Base-by-base conservation (phyloP, 2,888 invertebrate species). In the Iselma pallidipennis region DNA sequence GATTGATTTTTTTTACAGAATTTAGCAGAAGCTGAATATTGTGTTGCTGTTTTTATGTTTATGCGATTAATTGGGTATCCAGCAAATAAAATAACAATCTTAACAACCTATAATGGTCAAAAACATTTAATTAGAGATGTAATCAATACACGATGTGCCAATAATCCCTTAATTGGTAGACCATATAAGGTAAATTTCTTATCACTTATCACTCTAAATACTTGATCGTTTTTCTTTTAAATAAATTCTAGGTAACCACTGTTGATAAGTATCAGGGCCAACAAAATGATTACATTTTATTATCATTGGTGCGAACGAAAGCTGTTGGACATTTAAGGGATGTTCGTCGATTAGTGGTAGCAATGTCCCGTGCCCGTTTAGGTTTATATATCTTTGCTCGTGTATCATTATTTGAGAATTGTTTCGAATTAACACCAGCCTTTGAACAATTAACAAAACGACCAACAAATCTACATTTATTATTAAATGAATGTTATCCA, bases 251-350 rank as follows among this genome's bases (percentile, higher is more conserved):
- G 88, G 89, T 94, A 25, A 93, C 94, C 0, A 99, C 99, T 0
- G 99, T 99, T 16, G 99, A 99, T 83, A 98, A 98, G 79, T 99
- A 97, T 81, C 99, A 99, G 79, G 99, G 99, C 59, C 99, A 99
- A 78, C 99, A 99, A 83, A 99, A 99, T 82, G 99, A 99, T 82
- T 96, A 95, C 76, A 96, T 99, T 63, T 85, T 99, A 14, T 86
- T 99, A 52, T 99, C 98, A 0, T 83, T 99, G 50, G 99, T 99
- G 21, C 88, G 98, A 66, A 98, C 98, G 0, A 91, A 91, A 77
- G 94, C 96, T 0, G 98, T 99, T n/a, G 99, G 99, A 33, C 99
- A 99, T 85, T 86, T 99, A 66, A 86, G 98, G 29, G 99, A 99
- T 83, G 94, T 98, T 0, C 87, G 99, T 7, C 91, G 99, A 77